These are phyloP conservation scores for Pseudolaguvia tuberculata DNA, from an alignment of 2,113 vertebrate species.

Conservation along the genomic window DNA sequence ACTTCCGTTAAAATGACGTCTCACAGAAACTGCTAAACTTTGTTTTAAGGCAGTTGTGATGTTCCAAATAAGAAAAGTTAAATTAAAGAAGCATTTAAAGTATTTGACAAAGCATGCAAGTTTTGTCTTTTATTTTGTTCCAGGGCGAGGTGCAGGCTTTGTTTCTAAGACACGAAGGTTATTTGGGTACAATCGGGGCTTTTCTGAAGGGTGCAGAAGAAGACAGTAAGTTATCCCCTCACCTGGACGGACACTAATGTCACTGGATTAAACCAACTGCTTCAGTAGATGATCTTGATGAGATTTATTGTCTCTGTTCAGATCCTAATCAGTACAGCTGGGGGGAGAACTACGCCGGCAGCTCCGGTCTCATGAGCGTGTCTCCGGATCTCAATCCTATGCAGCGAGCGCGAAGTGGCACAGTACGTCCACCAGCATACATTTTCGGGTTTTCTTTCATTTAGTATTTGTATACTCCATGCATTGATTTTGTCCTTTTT, in stretches of 20 bases:
- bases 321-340: conserved; percentile 98
- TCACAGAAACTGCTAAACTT: no score
- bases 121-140: conserved; percentile 8
- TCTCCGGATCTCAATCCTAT: conserved; percentile 86
- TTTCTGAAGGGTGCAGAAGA: conserved; percentile 97
- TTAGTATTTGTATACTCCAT: neutral
- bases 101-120: neutral
- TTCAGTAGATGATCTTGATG: neutral
- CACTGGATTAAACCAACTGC: neutral
- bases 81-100: no score
- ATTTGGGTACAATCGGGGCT: conserved; percentile 93
- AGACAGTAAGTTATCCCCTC: conserved; percentile 81
- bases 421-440: conserved; percentile 72
- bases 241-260: neutral
- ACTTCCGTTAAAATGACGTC: no score
- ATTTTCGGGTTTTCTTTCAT: neutral
- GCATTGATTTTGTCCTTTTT: neutral
- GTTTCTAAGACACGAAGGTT: conserved; percentile 96
- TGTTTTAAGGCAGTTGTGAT: no score
- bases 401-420: conserved; percentile 88
- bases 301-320: conserved; percentile 51
- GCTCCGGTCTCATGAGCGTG: conserved; percentile 92
- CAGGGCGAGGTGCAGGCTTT: conserved; percentile 97
- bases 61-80: no score
- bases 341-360: conserved; percentile 96